Evolutionary conservation across 1,140 invertebrate species (phyloP), one percentile per base, ranked within the genome.

Genomic region (Scaptomyza hsui): DNA sequence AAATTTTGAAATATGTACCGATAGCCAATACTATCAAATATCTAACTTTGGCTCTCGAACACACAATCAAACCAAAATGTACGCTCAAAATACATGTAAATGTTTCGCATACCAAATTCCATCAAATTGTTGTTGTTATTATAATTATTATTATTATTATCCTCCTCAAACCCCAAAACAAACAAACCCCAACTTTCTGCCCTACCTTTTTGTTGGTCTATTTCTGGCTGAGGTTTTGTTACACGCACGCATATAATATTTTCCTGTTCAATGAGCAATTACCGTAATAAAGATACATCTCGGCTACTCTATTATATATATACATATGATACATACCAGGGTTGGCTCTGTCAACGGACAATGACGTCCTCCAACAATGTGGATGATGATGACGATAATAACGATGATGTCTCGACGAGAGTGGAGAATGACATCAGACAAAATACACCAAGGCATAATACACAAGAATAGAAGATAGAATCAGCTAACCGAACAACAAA

Each of bases 181-280:
- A 29, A 7, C 24, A 24, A 16, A 29, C 21, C 10, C 16, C 32
- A 37, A 44, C 26, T n/a, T 47, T 18, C 9, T 15, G 32, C 7
- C 42, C 41, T 29, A 29, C 56, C 51, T 39, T 44, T 53, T 60
- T 6, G 29, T 18, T 47, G 63, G 48, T 45, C 24, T 75, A 51
- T 56, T 64, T 64, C 32, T 37, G 18, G 56, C 56, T 15, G 10
- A n/a, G 21, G 3, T 37, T n/a, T 37, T 12, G 35, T 21, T 24
- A 55, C 61, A 72, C 57, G 41, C 62, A 78, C 81, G 78, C 80
- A 88, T 77, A 75, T 75, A 89, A 89, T 86, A 89, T 89, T 89
- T 89, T 89, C 86, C 86, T 79, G 86, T 72, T 89, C 86, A 89
- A 88, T 89, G 86, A 78, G 60, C 86, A 89, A 89, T 89, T 88